Conservation (phyloP, 37 sponge, comb jelly and placozoan species). For the Cliona cf. orientalis region DNA sequence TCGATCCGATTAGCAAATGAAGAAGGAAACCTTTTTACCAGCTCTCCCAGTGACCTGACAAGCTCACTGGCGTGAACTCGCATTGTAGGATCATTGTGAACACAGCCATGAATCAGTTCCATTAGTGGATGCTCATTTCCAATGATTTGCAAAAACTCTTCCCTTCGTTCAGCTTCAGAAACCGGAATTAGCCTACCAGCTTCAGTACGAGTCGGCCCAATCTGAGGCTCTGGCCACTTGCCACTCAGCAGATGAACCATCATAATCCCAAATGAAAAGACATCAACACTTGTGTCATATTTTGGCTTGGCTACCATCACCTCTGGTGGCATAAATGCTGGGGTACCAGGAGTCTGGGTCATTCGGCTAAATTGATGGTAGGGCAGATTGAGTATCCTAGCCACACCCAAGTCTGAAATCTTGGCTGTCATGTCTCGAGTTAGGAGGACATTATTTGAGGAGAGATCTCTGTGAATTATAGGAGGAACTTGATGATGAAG, state of each 20-base stretch:
- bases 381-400: neutral
- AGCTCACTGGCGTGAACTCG: too few species aligned
- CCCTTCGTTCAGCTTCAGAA: neutral
- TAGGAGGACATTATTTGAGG: conserved; percentile 52
- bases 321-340: too few species aligned
- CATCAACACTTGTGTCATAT: conserved; percentile 28
- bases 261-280: conserved; percentile 46
- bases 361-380: neutral
- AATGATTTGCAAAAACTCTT: neutral
- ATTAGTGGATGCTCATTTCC: neutral
- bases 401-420: conserved; percentile 62
- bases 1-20: too few species aligned
- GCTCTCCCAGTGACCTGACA: too few species aligned
- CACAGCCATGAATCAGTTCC: conserved; percentile 2
- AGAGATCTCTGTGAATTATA: too few species aligned
- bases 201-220: neutral
- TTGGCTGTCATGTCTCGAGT: conserved; percentile 24
- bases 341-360: conserved; percentile 33
- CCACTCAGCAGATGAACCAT: conserved; percentile 36
- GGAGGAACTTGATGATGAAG: too few species aligned
- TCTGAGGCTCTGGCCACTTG: conserved; percentile 26
- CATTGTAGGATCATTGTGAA: neutral
- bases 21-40: too few species aligned
- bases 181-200: neutral
- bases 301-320: too few species aligned